Percentiles rank a stretch among this genome's conserved stretches.
Evolutionary conservation across 2,888 invertebrate species (phyloP).

Genomic region (Thecocarcelia acutangulata): DNA sequence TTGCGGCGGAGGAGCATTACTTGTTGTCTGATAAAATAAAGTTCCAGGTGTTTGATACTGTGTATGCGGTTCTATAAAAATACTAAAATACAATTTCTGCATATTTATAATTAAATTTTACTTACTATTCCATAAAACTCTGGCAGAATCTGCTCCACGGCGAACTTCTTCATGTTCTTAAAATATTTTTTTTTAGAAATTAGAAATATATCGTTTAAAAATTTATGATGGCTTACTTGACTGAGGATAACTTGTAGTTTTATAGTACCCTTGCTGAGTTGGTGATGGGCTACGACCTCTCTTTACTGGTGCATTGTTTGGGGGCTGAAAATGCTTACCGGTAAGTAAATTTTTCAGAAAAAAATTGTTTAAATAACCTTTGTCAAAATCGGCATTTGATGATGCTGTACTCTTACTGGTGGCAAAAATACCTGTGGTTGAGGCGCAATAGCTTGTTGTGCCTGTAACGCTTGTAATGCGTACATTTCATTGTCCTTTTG

Average conservation of each 20-base stretch:
- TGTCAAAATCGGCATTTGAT: constrained; percentile 77
- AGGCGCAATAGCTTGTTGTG: constrained; percentile 81
- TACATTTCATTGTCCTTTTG: constrained; percentile 84
- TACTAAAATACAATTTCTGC: background rate
- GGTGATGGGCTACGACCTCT: constrained; percentile 84
- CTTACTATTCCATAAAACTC: constrained; percentile 94
- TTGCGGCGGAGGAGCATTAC: constrained; percentile 79
- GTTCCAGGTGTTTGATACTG: constrained; percentile 83
- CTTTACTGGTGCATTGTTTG: constrained; percentile 81
- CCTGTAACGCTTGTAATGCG: constrained; percentile 83
- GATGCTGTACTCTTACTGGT: constrained; percentile 80
- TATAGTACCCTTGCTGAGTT: constrained; percentile 79
- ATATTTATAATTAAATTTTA: constrained; percentile 71
- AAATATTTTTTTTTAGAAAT: background rate
- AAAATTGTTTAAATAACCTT: constrained; percentile 72
- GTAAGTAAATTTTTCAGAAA: background rate
- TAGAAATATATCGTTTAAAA: background rate
- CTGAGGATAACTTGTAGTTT: constrained; percentile 77
- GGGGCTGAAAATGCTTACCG: constrained; percentile 69
- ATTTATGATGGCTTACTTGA: constrained; percentile 77
- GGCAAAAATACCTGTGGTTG: constrained; percentile 88
- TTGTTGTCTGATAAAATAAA: constrained; percentile 82
- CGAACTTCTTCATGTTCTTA: constrained; percentile 90
- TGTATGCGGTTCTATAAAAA: constrained; percentile 81
- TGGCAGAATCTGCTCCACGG: constrained; percentile 90